Evolutionary conservation across 2,113 vertebrate genomes (phyloP).

Genomic region (Myotis davidii): DNA sequence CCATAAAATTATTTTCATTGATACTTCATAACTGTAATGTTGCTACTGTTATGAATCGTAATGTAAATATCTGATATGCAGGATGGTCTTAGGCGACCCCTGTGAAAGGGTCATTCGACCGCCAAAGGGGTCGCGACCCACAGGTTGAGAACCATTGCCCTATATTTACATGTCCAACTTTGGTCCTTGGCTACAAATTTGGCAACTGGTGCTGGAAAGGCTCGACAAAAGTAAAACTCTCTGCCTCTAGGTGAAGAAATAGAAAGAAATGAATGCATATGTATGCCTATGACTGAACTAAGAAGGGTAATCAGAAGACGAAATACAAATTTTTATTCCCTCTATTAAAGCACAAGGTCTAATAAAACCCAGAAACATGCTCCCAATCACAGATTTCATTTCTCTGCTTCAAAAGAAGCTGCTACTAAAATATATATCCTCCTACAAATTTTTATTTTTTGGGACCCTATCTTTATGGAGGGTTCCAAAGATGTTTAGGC

Average conservation of each 20-base stretch:
- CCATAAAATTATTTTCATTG: no score
- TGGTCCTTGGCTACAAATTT: background rate
- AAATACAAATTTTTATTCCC: background rate
- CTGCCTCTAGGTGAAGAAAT: background rate
- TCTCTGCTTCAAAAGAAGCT: background rate
- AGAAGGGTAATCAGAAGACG: background rate
- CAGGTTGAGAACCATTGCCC: no score
- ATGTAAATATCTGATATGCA: no score
- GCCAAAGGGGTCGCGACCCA: no score
- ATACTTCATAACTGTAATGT: no score
- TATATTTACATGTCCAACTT: background rate
- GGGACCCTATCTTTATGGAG: background rate
- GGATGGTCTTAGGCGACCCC: no score
- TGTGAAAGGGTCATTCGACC: no score
- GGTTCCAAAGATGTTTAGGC: background rate
- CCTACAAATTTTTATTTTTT: conserved; percentile 7
- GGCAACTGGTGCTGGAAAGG: background rate
- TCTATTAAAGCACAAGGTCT: background rate
- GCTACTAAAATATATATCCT: background rate
- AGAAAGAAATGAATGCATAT: background rate
- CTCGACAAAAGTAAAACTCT: background rate
- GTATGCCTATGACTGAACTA: background rate
- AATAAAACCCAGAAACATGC: background rate
- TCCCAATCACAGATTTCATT: background rate
- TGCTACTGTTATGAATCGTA: no score